Evolutionary conservation across 1,140 invertebrate genomes (phyloP).

Genomic region (Lineus longissimus): DNA sequence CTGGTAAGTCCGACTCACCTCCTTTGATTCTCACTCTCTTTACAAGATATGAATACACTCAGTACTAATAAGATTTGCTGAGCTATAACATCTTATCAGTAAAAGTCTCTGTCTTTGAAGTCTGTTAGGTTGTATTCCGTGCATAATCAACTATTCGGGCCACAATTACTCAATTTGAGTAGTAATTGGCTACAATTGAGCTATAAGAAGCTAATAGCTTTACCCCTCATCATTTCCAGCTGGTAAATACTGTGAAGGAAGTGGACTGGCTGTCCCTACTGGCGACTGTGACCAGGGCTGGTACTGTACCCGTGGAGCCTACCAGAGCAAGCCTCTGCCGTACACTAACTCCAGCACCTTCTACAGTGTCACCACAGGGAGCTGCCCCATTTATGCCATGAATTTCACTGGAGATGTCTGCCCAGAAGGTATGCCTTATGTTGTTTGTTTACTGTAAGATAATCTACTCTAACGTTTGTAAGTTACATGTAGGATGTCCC

Average conservation of each 20-base stretch:
- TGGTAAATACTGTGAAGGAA: conserved; percentile 43
- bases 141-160: too few relatives aligned
- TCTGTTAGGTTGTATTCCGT: too few relatives aligned
- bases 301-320: conserved; percentile 47
- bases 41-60: background rate
- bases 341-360: conserved; percentile 25
- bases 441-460: background rate
- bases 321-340: conserved; percentile 31
- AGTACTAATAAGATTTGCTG: too few relatives aligned
- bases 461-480: background rate
- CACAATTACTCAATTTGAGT: too few relatives aligned
- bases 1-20: conserved; percentile 32
- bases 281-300: conserved; percentile 41
- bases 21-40: background rate
- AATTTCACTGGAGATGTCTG: conserved; percentile 46
- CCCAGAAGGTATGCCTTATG: conserved; percentile 28
- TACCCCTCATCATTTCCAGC: conserved; percentile 22
- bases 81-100: too few relatives aligned
- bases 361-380: conserved; percentile 28
- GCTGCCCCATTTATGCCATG: conserved; percentile 42
- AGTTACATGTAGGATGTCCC: background rate
- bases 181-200: too few relatives aligned
- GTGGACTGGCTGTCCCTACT: conserved; percentile 36
- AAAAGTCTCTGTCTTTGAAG: too few relatives aligned
- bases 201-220: too few relatives aligned